Percentiles rank a stretch among this genome's conserved stretches.
phyloP scores from a whole-genome alignment of 2,797 vertebrate genomes.

The Channa striata region DNA sequence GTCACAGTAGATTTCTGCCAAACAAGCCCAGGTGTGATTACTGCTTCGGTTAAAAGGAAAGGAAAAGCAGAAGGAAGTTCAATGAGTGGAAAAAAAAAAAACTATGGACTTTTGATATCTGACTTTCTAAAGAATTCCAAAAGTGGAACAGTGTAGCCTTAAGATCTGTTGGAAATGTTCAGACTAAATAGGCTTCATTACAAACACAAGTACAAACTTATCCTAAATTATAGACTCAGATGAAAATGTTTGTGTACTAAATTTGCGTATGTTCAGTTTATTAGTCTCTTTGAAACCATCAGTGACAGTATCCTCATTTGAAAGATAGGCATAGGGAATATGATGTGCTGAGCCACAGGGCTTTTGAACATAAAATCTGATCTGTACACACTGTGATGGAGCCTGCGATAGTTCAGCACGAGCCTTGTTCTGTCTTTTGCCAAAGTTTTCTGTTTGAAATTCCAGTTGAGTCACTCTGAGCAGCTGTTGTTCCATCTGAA shows the following conservation, averaged over 20 bases:
- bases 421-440: background rate
- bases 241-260: background rate
- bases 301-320: no score
- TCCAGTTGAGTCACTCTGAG: conserved; percentile 42
- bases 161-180: background rate
- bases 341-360: background rate
- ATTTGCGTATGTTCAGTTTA: background rate
- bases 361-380: background rate
- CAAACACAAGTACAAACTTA: background rate
- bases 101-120: no score
- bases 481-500: conserved; percentile 58
- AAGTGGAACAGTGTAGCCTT: no score
- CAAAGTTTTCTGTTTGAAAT: conserved; percentile 22
- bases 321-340: background rate
- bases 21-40: conserved; percentile 45
- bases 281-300: no score
- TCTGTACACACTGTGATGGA: no score
- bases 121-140: no score
- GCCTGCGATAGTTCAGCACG: background rate
- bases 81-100: no score
- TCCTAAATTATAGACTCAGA: background rate
- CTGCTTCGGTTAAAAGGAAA: conserved; percentile 35
- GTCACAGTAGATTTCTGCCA: conserved; percentile 25
- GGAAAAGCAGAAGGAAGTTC: conserved; percentile 1
- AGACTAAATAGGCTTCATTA: background rate